These are phyloP conservation scores for Xiphorhynchus erythropygius DNA, from an alignment of 2,797 vertebrate genomes.

Conservation along the genomic window DNA sequence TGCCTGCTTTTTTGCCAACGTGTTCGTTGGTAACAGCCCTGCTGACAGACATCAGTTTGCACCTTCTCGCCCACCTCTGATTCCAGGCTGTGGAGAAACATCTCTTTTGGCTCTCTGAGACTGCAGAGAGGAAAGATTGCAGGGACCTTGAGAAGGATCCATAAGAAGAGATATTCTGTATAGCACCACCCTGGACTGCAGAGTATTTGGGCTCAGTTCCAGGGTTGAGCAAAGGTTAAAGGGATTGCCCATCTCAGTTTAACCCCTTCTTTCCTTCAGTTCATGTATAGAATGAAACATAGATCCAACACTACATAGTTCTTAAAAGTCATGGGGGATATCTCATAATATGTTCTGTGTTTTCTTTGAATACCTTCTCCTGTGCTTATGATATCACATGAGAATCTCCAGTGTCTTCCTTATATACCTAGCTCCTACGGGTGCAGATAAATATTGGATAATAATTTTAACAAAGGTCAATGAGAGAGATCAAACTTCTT, in stretches of 20 bases:
- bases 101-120: background rate
- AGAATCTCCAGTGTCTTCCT: background rate
- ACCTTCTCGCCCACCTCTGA: background rate
- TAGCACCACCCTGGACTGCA: background rate
- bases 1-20: background rate
- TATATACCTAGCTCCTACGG: background rate
- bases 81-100: background rate
- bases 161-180: background rate
- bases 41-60: background rate
- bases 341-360: background rate
- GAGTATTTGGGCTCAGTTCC: background rate
- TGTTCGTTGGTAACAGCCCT: background rate
- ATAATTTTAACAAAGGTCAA: background rate
- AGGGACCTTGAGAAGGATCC: background rate
- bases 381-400: background rate
- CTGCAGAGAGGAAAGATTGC: background rate
- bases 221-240: background rate
- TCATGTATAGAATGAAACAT: background rate
- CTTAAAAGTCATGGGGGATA: background rate
- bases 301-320: background rate
- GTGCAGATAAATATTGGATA: background rate
- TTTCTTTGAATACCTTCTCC: background rate
- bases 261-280: background rate
- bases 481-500: background rate
- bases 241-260: background rate